These are phyloP conservation scores for Scolanthus callimorphus DNA, from an alignment of 92 coral and sea anemone species.

Conservation along the genomic window DNA sequence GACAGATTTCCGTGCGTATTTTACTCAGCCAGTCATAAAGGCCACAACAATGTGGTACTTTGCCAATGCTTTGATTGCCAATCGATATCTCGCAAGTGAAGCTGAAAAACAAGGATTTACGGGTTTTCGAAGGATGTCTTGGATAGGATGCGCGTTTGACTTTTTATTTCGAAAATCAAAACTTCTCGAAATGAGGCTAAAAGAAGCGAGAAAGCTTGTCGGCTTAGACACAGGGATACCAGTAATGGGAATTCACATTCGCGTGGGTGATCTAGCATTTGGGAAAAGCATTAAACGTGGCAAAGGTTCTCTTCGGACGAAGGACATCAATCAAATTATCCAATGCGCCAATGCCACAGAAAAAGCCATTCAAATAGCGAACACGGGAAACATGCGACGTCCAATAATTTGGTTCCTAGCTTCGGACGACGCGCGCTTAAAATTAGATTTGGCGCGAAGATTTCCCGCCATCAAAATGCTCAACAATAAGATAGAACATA, in stretches of 20 bases:
- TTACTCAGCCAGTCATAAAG: constrained; percentile 40
- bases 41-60: constrained; percentile 41
- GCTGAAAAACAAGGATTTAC: not conserved
- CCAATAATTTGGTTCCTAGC: constrained; percentile 32
- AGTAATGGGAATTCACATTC: constrained; percentile 48
- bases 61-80: constrained; percentile 9
- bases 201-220: not conserved
- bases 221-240: constrained; percentile 8
- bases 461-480: constrained; percentile 1
- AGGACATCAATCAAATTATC: constrained; percentile 23
- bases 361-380: constrained; percentile 1
- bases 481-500: constrained; percentile 34
- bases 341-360: constrained; percentile 32
- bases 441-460: constrained; percentile 8
- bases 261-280: constrained; percentile 47
- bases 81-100: constrained; percentile 12
- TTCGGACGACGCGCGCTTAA: constrained; percentile 23
- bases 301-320: constrained; percentile 2
- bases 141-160: constrained; percentile 41
- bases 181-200: constrained; percentile 3
- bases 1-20: constrained; percentile 19
- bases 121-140: constrained; percentile 3
- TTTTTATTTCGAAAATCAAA: constrained; percentile 16
- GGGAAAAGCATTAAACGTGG: constrained; percentile 5
- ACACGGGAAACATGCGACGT: not conserved